A percentile compares a stretch with the other conserved stretches of the same genome.
Evolutionary conservation across 2,888 invertebrate species (phyloP).

Genomic region (Andrena bicolor): DNA sequence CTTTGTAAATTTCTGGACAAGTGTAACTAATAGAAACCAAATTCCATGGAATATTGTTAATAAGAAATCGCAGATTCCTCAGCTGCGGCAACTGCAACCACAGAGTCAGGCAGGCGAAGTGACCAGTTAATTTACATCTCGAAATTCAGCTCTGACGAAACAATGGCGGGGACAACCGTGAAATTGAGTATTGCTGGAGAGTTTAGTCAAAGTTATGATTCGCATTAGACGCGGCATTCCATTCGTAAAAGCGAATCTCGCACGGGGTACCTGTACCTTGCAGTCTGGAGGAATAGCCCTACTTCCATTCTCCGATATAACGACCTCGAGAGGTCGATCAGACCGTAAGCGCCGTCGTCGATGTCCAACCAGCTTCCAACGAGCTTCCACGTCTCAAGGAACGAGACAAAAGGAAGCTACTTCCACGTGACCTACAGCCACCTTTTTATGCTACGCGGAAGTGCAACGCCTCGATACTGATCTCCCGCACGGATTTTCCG

Average conservation of each 20-base stretch:
- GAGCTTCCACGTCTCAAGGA: slow-evolving; percentile 53
- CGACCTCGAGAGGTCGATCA: slow-evolving; percentile 64
- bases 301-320: slow-evolving; percentile 67
- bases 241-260: slow-evolving; percentile 2
- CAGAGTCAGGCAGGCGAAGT: no score
- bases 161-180: not conserved
- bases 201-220: slow-evolving; percentile 1
- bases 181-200: not conserved
- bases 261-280: slow-evolving; percentile 3
- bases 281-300: slow-evolving; percentile 33
- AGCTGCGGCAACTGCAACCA: no score
- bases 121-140: no score
- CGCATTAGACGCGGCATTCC: slow-evolving; percentile 17
- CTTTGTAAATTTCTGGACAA: no score
- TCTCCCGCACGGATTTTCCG: slow-evolving; percentile 36
- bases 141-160: not conserved
- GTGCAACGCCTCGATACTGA: slow-evolving; percentile 41
- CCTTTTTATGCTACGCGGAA: slow-evolving; percentile 23
- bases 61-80: no score
- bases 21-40: no score
- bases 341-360: slow-evolving; percentile 45
- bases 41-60: no score
- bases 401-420: slow-evolving; percentile 37
- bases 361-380: slow-evolving; percentile 56
- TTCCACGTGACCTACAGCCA: slow-evolving; percentile 51